Evolutionary conservation across 2,113 vertebrate genomes (phyloP), one percentile per base, ranked within the genome.

Genomic region (Dromas ardeola): DNA sequence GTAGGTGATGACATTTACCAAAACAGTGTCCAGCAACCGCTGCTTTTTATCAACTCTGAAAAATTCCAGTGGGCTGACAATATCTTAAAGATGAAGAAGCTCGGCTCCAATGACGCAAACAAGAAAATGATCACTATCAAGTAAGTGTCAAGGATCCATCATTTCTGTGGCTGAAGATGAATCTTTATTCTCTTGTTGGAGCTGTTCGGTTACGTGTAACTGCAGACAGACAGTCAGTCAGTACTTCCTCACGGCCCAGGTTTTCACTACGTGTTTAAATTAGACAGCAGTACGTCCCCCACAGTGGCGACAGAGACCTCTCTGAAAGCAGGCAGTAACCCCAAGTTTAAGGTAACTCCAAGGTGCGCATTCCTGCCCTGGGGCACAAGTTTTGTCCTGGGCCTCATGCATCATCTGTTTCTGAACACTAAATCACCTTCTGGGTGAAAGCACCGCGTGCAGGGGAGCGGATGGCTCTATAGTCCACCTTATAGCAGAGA

Each of bases 81-180:
- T 92, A 98, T 99, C 63, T 90, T 95, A 26, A 98, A 98, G 88
- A 99, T 99, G 97, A 98, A 95, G 97, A 98, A 98, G 83, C 98
- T 99, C 67, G 97, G 98, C 71, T 98, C 97, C 3, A 96, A 95
- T 10, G 97, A 95, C 49, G 96, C 97, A 73, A 98, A 98, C 96
- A 98, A 99, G 92, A 99, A 99, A 97, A 99, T 99, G 99, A 99
- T 99, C 91, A 99, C 99, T 8, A 99, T 99, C 97, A 99, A 96
- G 99, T 99, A 88, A 98, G 89, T 89, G 30, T 86, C 21, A 9
- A 11, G 47, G 22, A 55, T 42, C 13, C 47, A 34, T 53, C 3
- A 7, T 47, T 85, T 73, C 63, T 25, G 20, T 76, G 49, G 50
- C n/a, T 56, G 80, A 83, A 40, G 61, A 58, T 30, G 49, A 92